These are phyloP conservation scores for Yponomeuta cagnagella DNA, from an alignment of 2,888 invertebrate species.

Conservation along the genomic window DNA sequence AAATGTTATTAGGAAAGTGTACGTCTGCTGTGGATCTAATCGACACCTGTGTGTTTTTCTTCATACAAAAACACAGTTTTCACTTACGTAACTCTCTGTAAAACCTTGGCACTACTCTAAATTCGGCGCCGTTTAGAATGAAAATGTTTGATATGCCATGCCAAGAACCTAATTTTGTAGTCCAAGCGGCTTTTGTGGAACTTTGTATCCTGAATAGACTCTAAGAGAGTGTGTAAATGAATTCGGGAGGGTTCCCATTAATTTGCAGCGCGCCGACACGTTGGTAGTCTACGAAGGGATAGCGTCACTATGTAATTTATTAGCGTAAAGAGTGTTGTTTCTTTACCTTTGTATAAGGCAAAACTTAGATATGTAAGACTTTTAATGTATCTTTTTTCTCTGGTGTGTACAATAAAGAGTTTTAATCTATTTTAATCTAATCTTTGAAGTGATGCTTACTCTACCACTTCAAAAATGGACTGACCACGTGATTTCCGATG, in stretches of 20 bases:
- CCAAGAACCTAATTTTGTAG: not conserved
- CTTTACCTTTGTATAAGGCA: no score
- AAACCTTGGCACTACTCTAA: not conserved
- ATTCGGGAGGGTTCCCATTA: conserved; percentile 5
- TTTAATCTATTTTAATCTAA: no score
- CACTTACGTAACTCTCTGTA: no score
- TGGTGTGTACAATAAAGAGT: no score
- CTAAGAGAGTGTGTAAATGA: not conserved
- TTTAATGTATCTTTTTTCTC: no score
- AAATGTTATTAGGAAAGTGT: not conserved
- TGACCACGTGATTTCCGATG: no score
- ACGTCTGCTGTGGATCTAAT: not conserved
- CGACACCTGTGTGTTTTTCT: not conserved
- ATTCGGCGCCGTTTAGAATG: not conserved
- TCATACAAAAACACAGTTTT: not conserved
- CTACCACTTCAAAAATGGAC: no score
- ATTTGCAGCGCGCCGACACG: conserved; percentile 5
- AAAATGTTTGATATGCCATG: not conserved
- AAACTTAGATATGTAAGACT: no score
- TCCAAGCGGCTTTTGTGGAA: not conserved
- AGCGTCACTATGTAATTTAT: conserved; percentile 9
- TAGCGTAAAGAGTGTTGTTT: not conserved
- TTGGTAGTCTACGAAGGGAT: not conserved
- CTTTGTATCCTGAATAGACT: not conserved
- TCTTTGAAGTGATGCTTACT: no score